Conservation (phyloP, 2,113 vertebrate species). For the Dolichotis patagonum region DNA sequence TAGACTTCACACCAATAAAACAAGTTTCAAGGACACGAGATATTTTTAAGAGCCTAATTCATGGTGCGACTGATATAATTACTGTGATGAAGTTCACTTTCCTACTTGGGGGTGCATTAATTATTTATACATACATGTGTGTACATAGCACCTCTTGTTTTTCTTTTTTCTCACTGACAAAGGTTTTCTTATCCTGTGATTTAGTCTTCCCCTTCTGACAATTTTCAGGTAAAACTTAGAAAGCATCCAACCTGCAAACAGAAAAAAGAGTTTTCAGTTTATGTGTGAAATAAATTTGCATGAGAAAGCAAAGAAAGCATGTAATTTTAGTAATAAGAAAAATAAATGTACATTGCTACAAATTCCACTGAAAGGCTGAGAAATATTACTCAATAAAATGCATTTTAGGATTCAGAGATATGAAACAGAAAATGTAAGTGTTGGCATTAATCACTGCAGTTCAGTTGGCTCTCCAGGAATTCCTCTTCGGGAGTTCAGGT, state of each 20-base stretch:
- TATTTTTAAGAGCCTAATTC: slow-evolving; percentile 33
- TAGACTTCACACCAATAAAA: background rate
- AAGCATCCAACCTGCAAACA: background rate
- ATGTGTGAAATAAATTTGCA: slow-evolving; percentile 11
- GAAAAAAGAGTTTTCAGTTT: slow-evolving; percentile 8
- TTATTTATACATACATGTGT: no score
- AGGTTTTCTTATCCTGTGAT: background rate
- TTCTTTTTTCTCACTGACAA: slow-evolving; percentile 16
- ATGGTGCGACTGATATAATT: background rate
- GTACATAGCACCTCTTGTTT: background rate
- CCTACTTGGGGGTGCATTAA: background rate
- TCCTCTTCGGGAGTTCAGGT: background rate
- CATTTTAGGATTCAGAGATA: background rate
- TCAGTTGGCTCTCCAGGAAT: slow-evolving; percentile 9
- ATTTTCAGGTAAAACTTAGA: slow-evolving; percentile 6
- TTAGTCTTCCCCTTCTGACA: background rate
- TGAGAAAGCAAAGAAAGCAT: background rate
- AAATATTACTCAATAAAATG: slow-evolving; percentile 12
- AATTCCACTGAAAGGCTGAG: background rate
- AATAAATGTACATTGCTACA: background rate
- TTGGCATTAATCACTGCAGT: background rate
- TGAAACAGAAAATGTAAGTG: background rate
- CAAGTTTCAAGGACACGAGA: background rate
- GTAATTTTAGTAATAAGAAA: background rate
- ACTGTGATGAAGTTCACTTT: slow-evolving; percentile 7